phyloP scores from a whole-genome alignment of 2,113 vertebrate species.

The Tauraco erythrolophus region DNA sequence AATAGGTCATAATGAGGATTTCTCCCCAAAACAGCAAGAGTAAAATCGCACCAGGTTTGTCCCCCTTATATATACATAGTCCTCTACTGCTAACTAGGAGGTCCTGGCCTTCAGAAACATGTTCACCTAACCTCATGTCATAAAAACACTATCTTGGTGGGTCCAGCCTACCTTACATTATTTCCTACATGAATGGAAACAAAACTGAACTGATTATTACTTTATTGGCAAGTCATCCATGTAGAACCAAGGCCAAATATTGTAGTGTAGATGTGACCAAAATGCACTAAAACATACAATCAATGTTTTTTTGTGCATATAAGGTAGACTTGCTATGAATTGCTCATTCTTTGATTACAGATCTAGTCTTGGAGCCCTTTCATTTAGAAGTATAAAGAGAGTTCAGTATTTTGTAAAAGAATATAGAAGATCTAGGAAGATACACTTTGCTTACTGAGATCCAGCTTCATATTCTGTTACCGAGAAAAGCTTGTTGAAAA shows the following conservation, averaged over 20 bases:
- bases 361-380: background rate
- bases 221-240: background rate
- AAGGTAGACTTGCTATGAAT: background rate
- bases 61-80: accelerated
- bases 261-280: background rate
- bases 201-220: background rate
- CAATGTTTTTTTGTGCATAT: background rate
- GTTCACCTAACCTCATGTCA: background rate
- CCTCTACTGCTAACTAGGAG: background rate
- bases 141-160: background rate
- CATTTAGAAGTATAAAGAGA: background rate
- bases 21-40: background rate
- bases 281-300: background rate
- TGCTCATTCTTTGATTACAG: background rate
- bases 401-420: background rate
- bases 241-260: background rate
- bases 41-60: background rate
- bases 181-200: background rate
- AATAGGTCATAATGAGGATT: background rate
- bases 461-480: background rate
- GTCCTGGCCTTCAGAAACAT: background rate
- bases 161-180: background rate
- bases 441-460: background rate
- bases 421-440: background rate
- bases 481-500: background rate